phyloP scores from a whole-genome alignment of 2,888 invertebrate species.

The Lithodes maja region DNA sequence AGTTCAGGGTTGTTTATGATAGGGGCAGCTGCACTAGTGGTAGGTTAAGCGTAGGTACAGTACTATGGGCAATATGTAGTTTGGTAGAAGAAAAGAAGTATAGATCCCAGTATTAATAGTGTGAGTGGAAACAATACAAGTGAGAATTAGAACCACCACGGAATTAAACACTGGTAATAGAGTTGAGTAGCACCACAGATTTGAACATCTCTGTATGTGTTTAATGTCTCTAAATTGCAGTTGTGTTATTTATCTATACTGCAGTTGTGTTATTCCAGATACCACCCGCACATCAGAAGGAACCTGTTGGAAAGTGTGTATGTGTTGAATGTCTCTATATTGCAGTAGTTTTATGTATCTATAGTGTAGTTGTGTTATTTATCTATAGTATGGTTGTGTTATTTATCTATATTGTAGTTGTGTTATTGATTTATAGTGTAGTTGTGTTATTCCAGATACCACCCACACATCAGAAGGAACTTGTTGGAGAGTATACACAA shows the following conservation, averaged over 20 bases:
- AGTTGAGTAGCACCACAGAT: too few relatives aligned
- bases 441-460: constrained; percentile 28
- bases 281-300: constrained; percentile 55
- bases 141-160: too few relatives aligned
- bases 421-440: neutral
- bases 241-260: neutral
- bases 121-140: too few relatives aligned
- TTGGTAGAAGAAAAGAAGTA: too few relatives aligned
- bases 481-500: constrained; percentile 59
- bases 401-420: neutral
- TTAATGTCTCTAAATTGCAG: neutral
- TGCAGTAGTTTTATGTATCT: too few relatives aligned
- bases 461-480: constrained; percentile 55
- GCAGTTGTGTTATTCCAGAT: constrained; percentile 2
- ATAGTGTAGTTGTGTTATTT: too few relatives aligned
- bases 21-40: too few relatives aligned
- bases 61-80: too few relatives aligned
- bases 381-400: neutral
- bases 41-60: too few relatives aligned
- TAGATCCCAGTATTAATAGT: too few relatives aligned
- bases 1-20: too few relatives aligned
- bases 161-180: too few relatives aligned
- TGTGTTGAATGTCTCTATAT: constrained; percentile 9
- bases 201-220: constrained; percentile 23
- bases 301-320: constrained; percentile 54